A percentile compares a stretch with the other conserved stretches of the same genome.
These are phyloP conservation scores for Aphelenchoides besseyi DNA, from an alignment of 1,140 invertebrate species.

Conservation along the genomic window DNA sequence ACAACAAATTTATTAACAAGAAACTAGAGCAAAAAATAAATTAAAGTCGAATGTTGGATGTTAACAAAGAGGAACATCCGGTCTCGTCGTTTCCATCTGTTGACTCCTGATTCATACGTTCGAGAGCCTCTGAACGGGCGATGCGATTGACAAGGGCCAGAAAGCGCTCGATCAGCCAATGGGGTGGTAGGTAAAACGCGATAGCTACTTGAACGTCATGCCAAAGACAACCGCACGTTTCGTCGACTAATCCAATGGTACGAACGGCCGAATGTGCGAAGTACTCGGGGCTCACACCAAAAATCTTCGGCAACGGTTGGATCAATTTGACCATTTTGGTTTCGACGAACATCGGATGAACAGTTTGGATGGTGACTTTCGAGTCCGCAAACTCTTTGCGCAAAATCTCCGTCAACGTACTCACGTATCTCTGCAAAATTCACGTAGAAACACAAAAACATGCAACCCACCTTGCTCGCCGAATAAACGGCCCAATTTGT, in stretches of 20 bases:
- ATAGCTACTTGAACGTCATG: constrained; percentile 53
- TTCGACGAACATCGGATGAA: constrained; percentile 57
- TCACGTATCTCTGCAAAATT: constrained; percentile 48
- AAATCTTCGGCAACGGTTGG: constrained; percentile 37
- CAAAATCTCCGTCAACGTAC: constrained; percentile 39
- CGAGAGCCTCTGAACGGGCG: background rate
- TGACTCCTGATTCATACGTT: background rate
- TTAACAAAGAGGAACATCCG: too few species aligned
- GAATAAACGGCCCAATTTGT: constrained; percentile 53
- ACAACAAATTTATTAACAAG: too few species aligned
- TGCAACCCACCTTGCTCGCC: constrained; percentile 48
- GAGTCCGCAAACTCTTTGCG: constrained; percentile 51
- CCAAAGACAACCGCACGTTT: constrained; percentile 54
- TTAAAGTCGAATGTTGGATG: too few species aligned
- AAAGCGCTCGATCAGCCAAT: constrained; percentile 23
- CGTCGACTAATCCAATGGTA: constrained; percentile 48
- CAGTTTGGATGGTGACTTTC: constrained; percentile 49
- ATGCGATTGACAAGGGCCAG: background rate
- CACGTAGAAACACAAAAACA: background rate
- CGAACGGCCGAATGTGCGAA: constrained; percentile 46
- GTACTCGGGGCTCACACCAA: constrained; percentile 39
- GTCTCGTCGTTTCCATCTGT: too few species aligned
- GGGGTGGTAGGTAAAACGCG: background rate
- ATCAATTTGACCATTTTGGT: constrained; percentile 59
- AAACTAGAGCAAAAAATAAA: too few species aligned